Evolutionary conservation across 2,113 vertebrate species (phyloP), one percentile per base, ranked within the genome.

Genomic region (Vanacampus margaritifer): DNA sequence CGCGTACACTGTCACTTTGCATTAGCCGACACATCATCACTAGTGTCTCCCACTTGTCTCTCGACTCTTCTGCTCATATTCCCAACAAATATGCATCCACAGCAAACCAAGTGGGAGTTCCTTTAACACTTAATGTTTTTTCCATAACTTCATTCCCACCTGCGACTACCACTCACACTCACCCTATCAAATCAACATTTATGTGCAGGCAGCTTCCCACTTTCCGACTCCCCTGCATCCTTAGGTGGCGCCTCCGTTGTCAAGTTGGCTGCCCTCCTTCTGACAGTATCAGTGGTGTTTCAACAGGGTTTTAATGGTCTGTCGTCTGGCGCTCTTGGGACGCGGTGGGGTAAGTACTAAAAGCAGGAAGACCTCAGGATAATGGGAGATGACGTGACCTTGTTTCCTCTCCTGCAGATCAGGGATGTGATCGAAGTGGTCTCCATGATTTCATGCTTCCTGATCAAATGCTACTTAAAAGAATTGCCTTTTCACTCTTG

Each of bases 291-390:
- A 91, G 92, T 93, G 93, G 92, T 94, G 94, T 93, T 96, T 94
- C 94, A 93, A 94, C 94, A 93, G 92, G 89, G 91, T 91, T 95
- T 96, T 96, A 96, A 97, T 96, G 94, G 94, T 89, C 91, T 91
- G 90, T 80, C 82, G 93, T 91, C 90, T 79, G 88, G 61, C 75
- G 89, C 91, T 94, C 93, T 92, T 93, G 91, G 89, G 94, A 95
- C 95, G 92, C 84, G 92, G 92, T 89, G 85, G 93, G 92, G 93
- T 84, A 93, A 92, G 92, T 92, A 92, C 93, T 10, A 87, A 85
- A 92, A 79, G 37, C 54, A 77, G 73, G 91, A 92, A 91, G 80
- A 63, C 90, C 87, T 92, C 71, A 46, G 84, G 87, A 89, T 71
- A 83, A 92, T 91, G 79, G 66, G 88, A 93, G 90, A 88, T 91